phyloP scores from a whole-genome alignment of 2,113 vertebrate species.

The Terrapene triunguis region DNA sequence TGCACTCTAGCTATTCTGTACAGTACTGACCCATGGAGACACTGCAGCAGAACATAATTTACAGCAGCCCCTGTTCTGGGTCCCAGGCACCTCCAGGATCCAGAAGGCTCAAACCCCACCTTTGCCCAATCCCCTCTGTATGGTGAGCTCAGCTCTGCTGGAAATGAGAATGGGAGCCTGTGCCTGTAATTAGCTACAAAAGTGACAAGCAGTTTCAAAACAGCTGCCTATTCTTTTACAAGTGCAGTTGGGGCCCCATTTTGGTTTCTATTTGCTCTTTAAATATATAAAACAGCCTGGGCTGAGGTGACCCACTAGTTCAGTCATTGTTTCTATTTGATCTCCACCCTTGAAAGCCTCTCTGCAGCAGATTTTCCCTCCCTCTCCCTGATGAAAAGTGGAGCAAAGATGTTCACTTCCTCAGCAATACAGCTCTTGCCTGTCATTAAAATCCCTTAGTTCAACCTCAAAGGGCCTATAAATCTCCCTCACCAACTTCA shows the following conservation, averaged over 20 bases:
- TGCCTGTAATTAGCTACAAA: background rate
- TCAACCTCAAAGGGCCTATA: background rate
- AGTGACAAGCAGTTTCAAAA: background rate
- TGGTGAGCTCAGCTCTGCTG: background rate
- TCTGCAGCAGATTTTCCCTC: background rate
- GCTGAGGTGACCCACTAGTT: background rate
- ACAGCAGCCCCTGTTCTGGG: background rate
- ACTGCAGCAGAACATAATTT: background rate
- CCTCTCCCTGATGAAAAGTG: background rate
- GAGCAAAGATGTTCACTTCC: background rate
- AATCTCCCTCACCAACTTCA: background rate
- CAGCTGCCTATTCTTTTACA: background rate
- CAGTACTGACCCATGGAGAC: background rate
- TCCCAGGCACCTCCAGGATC: background rate
- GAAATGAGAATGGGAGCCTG: background rate
- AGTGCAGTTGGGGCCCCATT: background rate
- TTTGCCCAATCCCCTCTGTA: background rate
- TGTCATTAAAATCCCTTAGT: background rate
- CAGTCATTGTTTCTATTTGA: background rate
- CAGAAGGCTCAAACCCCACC: no score
- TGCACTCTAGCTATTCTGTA: background rate
- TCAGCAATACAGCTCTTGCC: background rate
- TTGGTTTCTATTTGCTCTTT: background rate
- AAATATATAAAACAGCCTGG: background rate
- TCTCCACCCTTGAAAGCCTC: background rate